Conservation (phyloP, 2,113 vertebrate species). For the Globicephala melas region DNA sequence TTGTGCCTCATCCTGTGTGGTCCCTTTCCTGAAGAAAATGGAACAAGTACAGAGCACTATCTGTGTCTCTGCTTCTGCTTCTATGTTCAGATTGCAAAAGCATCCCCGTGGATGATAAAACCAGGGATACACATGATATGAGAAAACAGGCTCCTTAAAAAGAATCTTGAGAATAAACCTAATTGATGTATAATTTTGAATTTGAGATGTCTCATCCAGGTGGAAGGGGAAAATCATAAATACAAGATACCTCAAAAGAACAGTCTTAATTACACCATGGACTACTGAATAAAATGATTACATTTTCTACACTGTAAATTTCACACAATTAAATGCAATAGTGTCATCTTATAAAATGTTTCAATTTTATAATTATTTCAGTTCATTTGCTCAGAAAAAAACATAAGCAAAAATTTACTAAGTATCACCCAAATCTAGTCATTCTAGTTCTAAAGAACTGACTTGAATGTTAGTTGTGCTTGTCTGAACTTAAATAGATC, state of each 20-base stretch:
- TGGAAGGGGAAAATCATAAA: conserved; percentile 82
- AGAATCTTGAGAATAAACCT: conserved; percentile 60
- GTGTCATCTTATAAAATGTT: conserved; percentile 85
- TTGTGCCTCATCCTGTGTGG: conserved; percentile 73
- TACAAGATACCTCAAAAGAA: conserved; percentile 79
- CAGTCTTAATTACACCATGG: conserved; percentile 84
- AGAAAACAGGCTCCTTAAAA: conserved; percentile 70
- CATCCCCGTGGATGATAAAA: conserved; percentile 66
- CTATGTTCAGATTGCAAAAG: conserved; percentile 68
- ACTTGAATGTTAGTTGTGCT: conserved; percentile 84
- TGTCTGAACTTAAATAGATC: conserved; percentile 86
- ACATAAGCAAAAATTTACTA: conserved; percentile 83
- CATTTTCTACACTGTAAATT: conserved; percentile 85
- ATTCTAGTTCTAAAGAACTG: conserved; percentile 76
- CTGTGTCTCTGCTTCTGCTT: background rate
- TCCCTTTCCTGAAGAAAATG: conserved; percentile 63
- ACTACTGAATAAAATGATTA: conserved; percentile 84
- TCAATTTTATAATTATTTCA: conserved; percentile 89
- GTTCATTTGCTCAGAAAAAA: conserved; percentile 86
- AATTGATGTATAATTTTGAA: conserved; percentile 80
- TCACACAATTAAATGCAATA: conserved; percentile 84
- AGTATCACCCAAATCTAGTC: conserved; percentile 82
- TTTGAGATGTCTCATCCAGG: conserved; percentile 75
- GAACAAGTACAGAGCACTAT: conserved; percentile 61
- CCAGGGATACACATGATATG: conserved; percentile 38